These are phyloP conservation scores for Megaleporinus macrocephalus DNA, from an alignment of 2,113 vertebrate species.

Conservation along the genomic window DNA sequence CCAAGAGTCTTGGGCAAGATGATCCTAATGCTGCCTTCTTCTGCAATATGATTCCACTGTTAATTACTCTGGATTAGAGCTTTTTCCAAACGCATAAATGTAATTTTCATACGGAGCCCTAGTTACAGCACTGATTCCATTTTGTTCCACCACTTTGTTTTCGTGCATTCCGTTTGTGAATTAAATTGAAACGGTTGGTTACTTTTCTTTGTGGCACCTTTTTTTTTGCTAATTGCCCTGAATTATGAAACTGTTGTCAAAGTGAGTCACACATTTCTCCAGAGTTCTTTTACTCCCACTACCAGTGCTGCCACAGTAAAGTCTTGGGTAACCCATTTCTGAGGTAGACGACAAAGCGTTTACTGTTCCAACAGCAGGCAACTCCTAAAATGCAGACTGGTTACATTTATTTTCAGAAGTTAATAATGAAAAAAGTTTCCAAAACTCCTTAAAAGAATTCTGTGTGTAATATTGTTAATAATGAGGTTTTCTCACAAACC, in stretches of 20 bases:
- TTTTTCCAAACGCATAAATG: too few relatives aligned
- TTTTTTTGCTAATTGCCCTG: neutral
- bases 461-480: constrained; percentile 22
- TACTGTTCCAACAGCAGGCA: constrained; percentile 1
- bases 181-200: neutral
- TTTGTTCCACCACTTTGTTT: neutral
- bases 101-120: too few relatives aligned
- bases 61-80: too few relatives aligned
- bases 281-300: neutral
- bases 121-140: too few relatives aligned
- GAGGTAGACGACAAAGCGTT: constrained; percentile 4
- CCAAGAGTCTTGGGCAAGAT: too few relatives aligned
- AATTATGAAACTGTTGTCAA: neutral
- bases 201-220: neutral
- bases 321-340: neutral
- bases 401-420: constrained; percentile 2
- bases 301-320: neutral
- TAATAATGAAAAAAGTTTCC: neutral
- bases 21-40: too few relatives aligned
- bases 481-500: constrained; percentile 45
- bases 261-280: constrained; percentile 11
- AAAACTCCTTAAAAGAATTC: neutral
- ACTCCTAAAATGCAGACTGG: neutral
- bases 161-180: neutral
- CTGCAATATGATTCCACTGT: too few relatives aligned